Base-by-base conservation (phyloP, 2,113 vertebrate species). In the Epinephelus lanceolatus region DNA sequence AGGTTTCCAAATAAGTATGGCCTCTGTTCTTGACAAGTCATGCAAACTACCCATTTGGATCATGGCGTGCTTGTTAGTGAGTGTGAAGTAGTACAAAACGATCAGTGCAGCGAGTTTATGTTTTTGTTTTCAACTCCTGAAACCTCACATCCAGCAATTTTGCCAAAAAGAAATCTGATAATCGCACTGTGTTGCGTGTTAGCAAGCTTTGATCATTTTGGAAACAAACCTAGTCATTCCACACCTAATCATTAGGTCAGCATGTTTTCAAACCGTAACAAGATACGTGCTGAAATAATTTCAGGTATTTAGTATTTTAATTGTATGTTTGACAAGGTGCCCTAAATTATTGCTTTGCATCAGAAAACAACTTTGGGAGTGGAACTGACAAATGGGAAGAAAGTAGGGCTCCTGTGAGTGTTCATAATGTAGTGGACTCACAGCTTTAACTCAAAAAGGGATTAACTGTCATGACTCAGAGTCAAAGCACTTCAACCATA, bases 11-110 rank as follows among this genome's bases (percentile, higher is more conserved):
- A 84, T 70, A 82, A 90, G 74, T 86, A 71, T 71, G 68, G 55
- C 30, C 72, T 80, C 61, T 91, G 65, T 90, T 91, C 76, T 65
- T 88, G 90, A 86, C 84, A 87, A 90, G 81, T 81, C 86, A 90
- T 81, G 88, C 81, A 88, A 88, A 79, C 61, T 67, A 67, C 40
- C 77, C 59, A 75, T 82, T 88, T 86, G 83, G 83, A 88, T 83
- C 78, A 60, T 40, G 45, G 53, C 5, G 42, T 83, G 87, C 86
- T 89, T 89, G 60, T 91, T 87, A 71, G 71, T 27, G 65, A 85
- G 81, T 81, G 82, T 85, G 42, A 81, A 89, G 62, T 60, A 33
- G 71, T 68, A 89, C 86, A 88, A 86, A 89, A 91, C 49, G 30
- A 81, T 76, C 76, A 55, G 77, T 78, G 59, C 85, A 66, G 71